These are phyloP conservation scores for Cephus pulcher DNA, from an alignment of 2,888 invertebrate species.

Conservation along the genomic window DNA sequence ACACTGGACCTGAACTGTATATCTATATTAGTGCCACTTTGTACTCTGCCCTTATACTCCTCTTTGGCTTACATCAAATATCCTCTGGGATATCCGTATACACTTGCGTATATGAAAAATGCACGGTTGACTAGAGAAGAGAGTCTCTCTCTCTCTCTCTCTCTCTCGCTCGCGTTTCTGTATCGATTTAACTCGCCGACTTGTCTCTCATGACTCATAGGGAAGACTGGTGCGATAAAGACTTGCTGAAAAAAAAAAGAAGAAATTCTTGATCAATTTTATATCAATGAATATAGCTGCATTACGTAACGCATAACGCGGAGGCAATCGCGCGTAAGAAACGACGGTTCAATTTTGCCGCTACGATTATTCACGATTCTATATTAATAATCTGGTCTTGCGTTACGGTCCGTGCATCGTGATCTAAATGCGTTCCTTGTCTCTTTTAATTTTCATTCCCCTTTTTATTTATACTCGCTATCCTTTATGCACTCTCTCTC, in stretches of 20 bases:
- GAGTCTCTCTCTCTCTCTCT: background rate
- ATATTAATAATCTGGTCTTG: background rate
- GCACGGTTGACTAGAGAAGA: background rate
- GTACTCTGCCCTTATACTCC: background rate
- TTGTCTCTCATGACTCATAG: background rate
- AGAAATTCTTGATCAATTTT: background rate
- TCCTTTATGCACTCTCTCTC: background rate
- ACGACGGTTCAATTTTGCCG: background rate
- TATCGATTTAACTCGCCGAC: background rate
- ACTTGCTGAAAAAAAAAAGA: background rate
- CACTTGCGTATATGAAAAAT: background rate
- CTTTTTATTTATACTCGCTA: constrained; percentile 2
- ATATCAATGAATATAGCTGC: background rate
- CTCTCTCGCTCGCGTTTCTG: background rate
- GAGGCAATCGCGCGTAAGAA: background rate
- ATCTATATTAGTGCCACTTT: background rate
- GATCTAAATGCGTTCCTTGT: background rate
- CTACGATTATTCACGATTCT: background rate
- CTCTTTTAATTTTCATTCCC: constrained; percentile 20
- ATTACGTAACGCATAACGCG: background rate
- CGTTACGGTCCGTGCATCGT: background rate
- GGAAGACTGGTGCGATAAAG: background rate
- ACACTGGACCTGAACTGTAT: background rate
- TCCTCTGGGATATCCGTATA: background rate
- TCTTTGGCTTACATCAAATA: background rate